Evolutionary conservation across 2,113 vertebrate species (phyloP).

Genomic region (Acanthochromis polyacanthus): DNA sequence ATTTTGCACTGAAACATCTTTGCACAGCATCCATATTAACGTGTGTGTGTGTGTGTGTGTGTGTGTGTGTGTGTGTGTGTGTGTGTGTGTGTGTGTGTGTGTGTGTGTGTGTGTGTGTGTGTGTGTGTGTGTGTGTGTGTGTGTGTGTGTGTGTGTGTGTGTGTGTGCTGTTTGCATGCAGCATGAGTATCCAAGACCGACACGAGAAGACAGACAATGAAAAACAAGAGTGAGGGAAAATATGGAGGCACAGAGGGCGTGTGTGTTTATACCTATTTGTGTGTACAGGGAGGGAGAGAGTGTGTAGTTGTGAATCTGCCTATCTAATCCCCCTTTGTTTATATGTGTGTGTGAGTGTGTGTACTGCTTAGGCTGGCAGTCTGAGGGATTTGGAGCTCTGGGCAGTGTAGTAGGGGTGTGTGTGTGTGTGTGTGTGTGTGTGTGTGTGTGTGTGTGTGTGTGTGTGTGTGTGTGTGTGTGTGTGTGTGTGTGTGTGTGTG

Average conservation of each 20-base stretch:
- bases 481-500: slow-evolving; percentile 40
- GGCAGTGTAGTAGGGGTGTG: slow-evolving; percentile 30
- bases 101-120: neutral
- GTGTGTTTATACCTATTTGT: slow-evolving; percentile 56
- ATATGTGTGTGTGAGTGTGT: slow-evolving; percentile 61
- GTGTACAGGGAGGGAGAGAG: slow-evolving; percentile 21
- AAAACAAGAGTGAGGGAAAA: slow-evolving; percentile 43
- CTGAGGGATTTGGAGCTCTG: slow-evolving; percentile 80
- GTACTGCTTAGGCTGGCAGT: slow-evolving; percentile 83
- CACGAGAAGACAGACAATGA: slow-evolving; percentile 27
- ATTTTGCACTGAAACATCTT: slow-evolving; percentile 13
- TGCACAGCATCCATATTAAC: slow-evolving; percentile 24
- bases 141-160: neutral
- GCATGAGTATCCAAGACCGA: slow-evolving; percentile 26
- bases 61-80: neutral
- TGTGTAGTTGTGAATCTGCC: slow-evolving; percentile 57
- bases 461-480: slow-evolving; percentile 34
- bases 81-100: neutral
- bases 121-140: neutral
- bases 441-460: slow-evolving; percentile 38
- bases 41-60: neutral
- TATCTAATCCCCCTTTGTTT: slow-evolving; percentile 75
- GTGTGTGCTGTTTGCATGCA: slow-evolving; percentile 23
- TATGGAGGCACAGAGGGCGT: slow-evolving; percentile 26
- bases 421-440: slow-evolving; percentile 20